Percentiles rank a stretch among this genome's conserved stretches.
Conservation (phyloP, 2,888 invertebrate genomes). For the Amblyteles armatorius region DNA sequence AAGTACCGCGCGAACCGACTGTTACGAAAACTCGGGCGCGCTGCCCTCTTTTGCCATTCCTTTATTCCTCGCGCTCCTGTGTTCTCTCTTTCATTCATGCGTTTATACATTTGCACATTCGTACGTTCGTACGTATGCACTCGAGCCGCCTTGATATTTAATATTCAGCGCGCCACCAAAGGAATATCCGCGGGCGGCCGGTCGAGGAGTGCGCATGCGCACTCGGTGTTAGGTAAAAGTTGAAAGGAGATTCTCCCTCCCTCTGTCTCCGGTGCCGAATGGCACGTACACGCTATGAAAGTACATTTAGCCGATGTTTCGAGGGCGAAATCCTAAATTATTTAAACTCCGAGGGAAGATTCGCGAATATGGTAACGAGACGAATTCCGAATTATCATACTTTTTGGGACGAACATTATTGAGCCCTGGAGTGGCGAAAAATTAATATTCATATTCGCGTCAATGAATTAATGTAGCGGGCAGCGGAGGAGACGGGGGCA, state of each 20-base stretch:
- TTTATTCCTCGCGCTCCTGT: not conserved
- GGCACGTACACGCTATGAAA: slow-evolving; percentile 39
- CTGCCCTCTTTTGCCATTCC: slow-evolving; percentile 25
- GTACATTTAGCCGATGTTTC: slow-evolving; percentile 46
- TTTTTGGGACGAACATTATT: not conserved
- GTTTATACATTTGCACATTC: slow-evolving; percentile 41
- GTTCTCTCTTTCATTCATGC: slow-evolving; percentile 2
- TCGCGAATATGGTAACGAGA: not conserved
- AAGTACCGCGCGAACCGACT: slow-evolving; percentile 11
- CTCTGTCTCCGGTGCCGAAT: not conserved
- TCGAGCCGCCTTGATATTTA: slow-evolving; percentile 52
- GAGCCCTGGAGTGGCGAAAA: not conserved
- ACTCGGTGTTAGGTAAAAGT: slow-evolving; percentile 40
- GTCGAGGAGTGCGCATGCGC: slow-evolving; percentile 42
- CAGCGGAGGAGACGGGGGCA: no score
- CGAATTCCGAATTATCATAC: not conserved
- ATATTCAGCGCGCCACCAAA: slow-evolving; percentile 55
- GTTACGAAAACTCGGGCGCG: slow-evolving; percentile 49
- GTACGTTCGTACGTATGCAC: slow-evolving; percentile 47
- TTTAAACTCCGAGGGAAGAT: not conserved
- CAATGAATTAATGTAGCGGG: no score
- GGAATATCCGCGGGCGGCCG: slow-evolving; percentile 56
- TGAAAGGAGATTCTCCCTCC: slow-evolving; percentile 36
- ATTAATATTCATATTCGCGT: not conserved
- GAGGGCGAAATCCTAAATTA: slow-evolving; percentile 5